A percentile compares a stretch with the other conserved stretches of the same genome.
Conservation (phyloP, 2,888 invertebrate genomes). For the Alentia gelatinosa region DNA sequence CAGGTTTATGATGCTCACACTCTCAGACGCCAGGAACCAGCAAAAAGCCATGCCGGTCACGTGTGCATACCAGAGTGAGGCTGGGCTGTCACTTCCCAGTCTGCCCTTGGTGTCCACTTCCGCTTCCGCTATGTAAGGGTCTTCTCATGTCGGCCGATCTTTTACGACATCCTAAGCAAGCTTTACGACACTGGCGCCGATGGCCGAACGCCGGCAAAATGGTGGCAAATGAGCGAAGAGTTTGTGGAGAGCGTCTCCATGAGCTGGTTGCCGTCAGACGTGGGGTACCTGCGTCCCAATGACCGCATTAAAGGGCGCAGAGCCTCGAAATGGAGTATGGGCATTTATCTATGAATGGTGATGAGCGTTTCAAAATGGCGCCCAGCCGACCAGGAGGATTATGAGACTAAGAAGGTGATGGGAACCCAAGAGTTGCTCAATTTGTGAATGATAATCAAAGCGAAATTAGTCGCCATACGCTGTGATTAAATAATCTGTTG, state of each 20-base stretch:
- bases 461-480: no score
- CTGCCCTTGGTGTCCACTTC: conserved; percentile 3
- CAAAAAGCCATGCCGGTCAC: not conserved
- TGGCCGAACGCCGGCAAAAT: not conserved
- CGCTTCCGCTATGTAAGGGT: conserved; percentile 13
- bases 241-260: not conserved
- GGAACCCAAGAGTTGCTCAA: no score
- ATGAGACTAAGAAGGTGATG: no score
- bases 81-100: conserved; percentile 20
- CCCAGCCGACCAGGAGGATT: no score
- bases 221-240: not conserved
- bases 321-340: no score
- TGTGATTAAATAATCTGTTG: no score
- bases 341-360: no score
- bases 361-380: no score
- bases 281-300: not conserved
- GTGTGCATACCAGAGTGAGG: not conserved
- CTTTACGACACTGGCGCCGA: not conserved
- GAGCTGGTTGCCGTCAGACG: no score
- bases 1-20: not conserved
- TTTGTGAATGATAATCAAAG: no score
- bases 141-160: not conserved
- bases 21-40: not conserved
- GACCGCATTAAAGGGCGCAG: not conserved
- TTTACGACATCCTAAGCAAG: conserved; percentile 27